These are phyloP conservation scores for Hippopotamus amphibius DNA, from an alignment of 2,113 vertebrate species.

Conservation along the genomic window DNA sequence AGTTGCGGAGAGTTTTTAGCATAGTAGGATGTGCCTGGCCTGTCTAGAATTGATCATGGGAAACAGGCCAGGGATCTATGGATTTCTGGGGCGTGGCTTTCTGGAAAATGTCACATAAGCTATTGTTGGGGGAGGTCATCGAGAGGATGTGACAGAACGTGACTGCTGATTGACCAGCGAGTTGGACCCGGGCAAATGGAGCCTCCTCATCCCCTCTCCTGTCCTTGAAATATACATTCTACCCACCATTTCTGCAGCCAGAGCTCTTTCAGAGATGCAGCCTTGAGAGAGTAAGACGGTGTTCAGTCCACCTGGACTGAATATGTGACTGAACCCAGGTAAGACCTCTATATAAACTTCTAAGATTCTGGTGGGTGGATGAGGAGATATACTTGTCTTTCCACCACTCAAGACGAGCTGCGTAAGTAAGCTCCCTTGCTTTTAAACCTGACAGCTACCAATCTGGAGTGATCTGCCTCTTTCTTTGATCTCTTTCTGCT, in stretches of 20 bases:
- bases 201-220: no score
- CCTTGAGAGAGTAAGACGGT: neutral
- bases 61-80: neutral
- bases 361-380: neutral
- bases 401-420: neutral
- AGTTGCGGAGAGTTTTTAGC: neutral
- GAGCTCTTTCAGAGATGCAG: neutral
- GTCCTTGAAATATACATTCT: neutral
- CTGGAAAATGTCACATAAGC: neutral
- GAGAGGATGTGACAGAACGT: neutral
- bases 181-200: neutral
- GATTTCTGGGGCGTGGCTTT: neutral
- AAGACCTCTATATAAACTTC: neutral
- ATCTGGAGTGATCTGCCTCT: neutral
- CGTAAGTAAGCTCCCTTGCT: neutral
- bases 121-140: neutral
- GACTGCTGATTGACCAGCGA: neutral
- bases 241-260: neutral
- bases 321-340: neutral
- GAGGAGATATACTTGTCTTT: neutral
- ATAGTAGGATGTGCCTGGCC: neutral
- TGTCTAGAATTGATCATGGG: neutral
- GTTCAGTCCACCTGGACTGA: neutral
- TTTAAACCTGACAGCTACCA: neutral
- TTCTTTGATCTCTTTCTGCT: neutral